Percentiles rank a stretch among this genome's conserved stretches.
These are phyloP conservation scores for Aspidiotus rigidus DNA, from an alignment of 2,888 invertebrate species.

Conservation along the genomic window DNA sequence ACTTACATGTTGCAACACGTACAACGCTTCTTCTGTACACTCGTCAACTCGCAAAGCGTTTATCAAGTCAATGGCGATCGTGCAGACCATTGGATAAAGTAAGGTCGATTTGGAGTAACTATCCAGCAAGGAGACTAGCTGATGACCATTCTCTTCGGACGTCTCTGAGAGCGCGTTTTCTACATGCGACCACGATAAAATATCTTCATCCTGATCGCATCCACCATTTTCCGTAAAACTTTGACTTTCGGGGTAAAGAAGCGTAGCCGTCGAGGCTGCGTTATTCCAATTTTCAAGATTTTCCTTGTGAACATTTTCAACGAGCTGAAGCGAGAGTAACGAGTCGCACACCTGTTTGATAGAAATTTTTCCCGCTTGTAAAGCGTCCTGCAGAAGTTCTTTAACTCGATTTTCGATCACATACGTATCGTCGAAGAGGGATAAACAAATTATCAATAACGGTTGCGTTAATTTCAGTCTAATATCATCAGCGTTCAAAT, in stretches of 20 bases:
- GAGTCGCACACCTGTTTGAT: constrained; percentile 36
- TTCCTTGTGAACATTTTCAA: constrained; percentile 21
- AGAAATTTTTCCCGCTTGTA: constrained; percentile 34
- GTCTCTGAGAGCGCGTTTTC: constrained; percentile 19
- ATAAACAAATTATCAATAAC: constrained; percentile 24
- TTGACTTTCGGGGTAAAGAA: constrained; percentile 14
- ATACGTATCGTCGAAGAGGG: constrained; percentile 17
- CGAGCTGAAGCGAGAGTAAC: constrained; percentile 21
- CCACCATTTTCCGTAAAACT: constrained; percentile 11
- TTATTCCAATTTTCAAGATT: constrained; percentile 26
- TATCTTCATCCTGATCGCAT: constrained; percentile 20
- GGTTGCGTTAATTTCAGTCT: constrained; percentile 20
- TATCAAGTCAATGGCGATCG: constrained; percentile 35
- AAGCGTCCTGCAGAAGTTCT: constrained; percentile 34
- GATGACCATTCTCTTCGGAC: constrained; percentile 28
- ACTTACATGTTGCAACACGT: constrained; percentile 35
- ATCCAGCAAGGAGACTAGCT: constrained; percentile 29
- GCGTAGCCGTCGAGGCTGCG: constrained; percentile 15
- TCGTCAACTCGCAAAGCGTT: constrained; percentile 26
- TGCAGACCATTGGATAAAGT: constrained; percentile 33
- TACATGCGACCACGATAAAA: constrained; percentile 26
- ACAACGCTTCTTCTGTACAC: constrained; percentile 35
- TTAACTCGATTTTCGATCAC: constrained; percentile 33
- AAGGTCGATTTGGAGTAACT: constrained; percentile 19
- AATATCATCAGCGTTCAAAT: constrained; percentile 9